These are phyloP conservation scores for Andrena flavipes DNA, from an alignment of 2,888 invertebrate species.

Conservation along the genomic window DNA sequence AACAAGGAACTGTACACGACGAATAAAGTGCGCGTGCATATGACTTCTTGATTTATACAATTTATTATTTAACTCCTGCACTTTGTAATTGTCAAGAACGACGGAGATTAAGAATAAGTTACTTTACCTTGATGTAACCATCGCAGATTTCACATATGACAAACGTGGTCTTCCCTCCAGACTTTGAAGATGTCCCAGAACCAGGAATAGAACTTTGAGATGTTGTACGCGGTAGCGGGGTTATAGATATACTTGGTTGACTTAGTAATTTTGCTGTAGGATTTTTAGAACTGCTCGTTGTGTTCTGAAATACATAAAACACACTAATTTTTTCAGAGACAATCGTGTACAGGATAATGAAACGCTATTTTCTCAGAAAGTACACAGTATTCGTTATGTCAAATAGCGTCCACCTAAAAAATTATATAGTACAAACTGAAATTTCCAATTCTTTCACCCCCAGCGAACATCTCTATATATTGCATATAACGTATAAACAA, in stretches of 20 bases:
- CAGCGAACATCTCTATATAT: neutral
- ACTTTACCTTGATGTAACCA: slow-evolving; percentile 93
- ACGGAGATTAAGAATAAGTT: neutral
- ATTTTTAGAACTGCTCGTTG: slow-evolving; percentile 81
- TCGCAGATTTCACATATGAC: slow-evolving; percentile 99
- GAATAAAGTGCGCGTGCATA: neutral
- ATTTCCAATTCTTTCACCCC: slow-evolving; percentile 1
- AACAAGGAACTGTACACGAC: slow-evolving; percentile 7
- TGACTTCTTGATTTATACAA: neutral
- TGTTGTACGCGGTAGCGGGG: slow-evolving; percentile 91
- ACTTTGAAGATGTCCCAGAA: slow-evolving; percentile 82
- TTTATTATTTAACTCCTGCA: neutral
- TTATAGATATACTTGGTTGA: slow-evolving; percentile 96
- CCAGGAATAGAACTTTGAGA: slow-evolving; percentile 82
- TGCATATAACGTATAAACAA: neutral
- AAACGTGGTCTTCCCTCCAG: slow-evolving; percentile 91
- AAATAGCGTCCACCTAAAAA: slow-evolving; percentile 42
- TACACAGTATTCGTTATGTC: slow-evolving; percentile 9
- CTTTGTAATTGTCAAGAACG: neutral
- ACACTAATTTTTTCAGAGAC: slow-evolving; percentile 27
- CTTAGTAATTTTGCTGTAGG: slow-evolving; percentile 86
- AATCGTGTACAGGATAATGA: neutral
- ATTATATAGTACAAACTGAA: slow-evolving; percentile 11
- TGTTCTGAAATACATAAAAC: slow-evolving; percentile 78
- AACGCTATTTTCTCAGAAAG: neutral